Base-by-base conservation (phyloP, 2,888 invertebrate species). In the Melolontha melolontha region DNA sequence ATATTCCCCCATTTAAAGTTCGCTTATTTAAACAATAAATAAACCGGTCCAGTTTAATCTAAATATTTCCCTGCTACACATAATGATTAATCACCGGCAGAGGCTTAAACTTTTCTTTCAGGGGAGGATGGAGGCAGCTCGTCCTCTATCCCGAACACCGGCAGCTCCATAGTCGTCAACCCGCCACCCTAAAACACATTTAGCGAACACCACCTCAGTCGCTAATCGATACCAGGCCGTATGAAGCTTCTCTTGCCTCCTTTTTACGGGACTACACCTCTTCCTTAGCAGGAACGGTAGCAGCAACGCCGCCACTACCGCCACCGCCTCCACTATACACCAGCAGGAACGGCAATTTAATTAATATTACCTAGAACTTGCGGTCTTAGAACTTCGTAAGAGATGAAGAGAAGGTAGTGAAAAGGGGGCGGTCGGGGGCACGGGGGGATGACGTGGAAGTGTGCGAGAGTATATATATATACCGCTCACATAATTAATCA, bases 401-500 rank as follows among this genome's bases (percentile, higher is more conserved):
- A 50, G 50, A 50, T 50, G 44, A 42, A 27, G 44, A 57, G 57
- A 27, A 22, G 27, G 22, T 51, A 34, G 50, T 51, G 34, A 49
- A 27, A 22, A 49, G 34, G 8, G 27, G 47, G 10, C 12, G 29
- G 29, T 22, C 4, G 22, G 49, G 44, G 12, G 27, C 16, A 27
- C 6, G 49, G 34, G 14, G 27, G 54, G 54, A 5, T 8, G 44
- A 22, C 4, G 27, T 39, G 40, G 27, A 29, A 34, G 39, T 59
- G 12, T 27, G 42, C 8, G 64, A 50, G 16, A 50, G 50, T 49
- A 6, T 34, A 29, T 40, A 42, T 27, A 27, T 22, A n/a, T 22
- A 47, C 11, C 1, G 17, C 27, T 7, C 47, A 68, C 77, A 78
- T 80, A 80, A 80, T 80, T 81, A 80, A 81, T 81, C 81, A 80